phyloP scores from a whole-genome alignment of 2,888 invertebrate genomes.

The Lepidochitona cinerea region DNA sequence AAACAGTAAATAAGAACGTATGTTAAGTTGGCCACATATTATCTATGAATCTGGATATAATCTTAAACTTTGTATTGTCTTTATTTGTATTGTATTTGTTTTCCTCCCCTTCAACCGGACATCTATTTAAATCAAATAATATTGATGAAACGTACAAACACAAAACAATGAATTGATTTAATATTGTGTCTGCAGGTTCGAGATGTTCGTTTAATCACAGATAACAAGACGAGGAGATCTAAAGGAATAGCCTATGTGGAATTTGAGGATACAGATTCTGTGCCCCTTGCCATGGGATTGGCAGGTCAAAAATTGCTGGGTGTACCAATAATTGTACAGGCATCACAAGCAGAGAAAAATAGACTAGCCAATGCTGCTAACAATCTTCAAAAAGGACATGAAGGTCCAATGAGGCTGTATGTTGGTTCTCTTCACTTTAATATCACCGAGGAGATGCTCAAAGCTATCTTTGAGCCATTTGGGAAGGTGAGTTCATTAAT shows the following conservation, averaged over 20 bases:
- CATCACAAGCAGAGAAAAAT: slow-evolving; percentile 90
- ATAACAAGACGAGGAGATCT: slow-evolving; percentile 97
- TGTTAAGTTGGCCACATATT: no score
- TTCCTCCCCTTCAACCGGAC: no score
- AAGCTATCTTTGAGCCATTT: slow-evolving; percentile 98
- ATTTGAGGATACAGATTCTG: slow-evolving; percentile 97
- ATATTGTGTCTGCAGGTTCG: no score
- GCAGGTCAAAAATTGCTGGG: slow-evolving; percentile 96
- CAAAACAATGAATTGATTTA: no score
- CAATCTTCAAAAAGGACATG: slow-evolving; percentile 43
- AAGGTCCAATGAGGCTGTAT: slow-evolving; percentile 95
- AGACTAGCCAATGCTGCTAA: slow-evolving; percentile 68
- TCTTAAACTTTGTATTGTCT: no score
- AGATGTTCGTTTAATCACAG: slow-evolving; percentile 98
- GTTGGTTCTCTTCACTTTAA: slow-evolving; percentile 98
- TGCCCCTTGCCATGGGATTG: slow-evolving; percentile 93
- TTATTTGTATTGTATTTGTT: no score
- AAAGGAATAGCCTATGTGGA: slow-evolving; percentile 99
- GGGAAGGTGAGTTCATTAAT: slow-evolving; percentile 79
- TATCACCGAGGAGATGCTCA: slow-evolving; percentile 98
- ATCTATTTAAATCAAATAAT: no score
- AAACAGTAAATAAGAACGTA: no score
- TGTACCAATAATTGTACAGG: slow-evolving; percentile 97
- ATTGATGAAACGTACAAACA: no score
- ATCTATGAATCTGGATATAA: no score